These are phyloP conservation scores for Amiota minor DNA, from an alignment of 2,888 invertebrate genomes.

Conservation along the genomic window DNA sequence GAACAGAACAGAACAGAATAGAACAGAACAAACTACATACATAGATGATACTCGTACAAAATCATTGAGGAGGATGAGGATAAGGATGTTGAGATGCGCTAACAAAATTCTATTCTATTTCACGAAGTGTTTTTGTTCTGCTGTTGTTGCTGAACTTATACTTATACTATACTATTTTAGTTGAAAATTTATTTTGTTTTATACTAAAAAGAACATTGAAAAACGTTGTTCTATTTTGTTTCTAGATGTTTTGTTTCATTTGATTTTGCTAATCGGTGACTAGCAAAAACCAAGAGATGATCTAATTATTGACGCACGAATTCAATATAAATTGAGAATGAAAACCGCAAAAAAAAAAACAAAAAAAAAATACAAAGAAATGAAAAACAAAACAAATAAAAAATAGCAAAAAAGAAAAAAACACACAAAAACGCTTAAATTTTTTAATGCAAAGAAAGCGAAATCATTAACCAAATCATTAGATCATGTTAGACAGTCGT, in stretches of 20 bases:
- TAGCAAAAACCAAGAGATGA: slow-evolving; percentile 12
- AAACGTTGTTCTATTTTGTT: too few species aligned
- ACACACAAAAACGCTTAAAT: not conserved
- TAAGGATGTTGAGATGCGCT: too few species aligned
- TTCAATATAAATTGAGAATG: not conserved
- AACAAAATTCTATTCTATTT: too few species aligned
- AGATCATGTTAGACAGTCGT: not conserved
- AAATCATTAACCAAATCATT: not conserved
- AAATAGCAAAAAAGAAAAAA: slow-evolving; percentile 63
- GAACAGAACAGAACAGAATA: not conserved
- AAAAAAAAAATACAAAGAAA: slow-evolving; percentile 27
- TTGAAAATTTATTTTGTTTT: not conserved
- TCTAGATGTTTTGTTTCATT: not conserved
- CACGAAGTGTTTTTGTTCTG: too few species aligned
- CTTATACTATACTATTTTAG: not conserved
- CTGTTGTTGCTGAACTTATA: not conserved
- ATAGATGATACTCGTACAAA: too few species aligned
- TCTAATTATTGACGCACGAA: slow-evolving; percentile 21
- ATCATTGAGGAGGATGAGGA: too few species aligned
- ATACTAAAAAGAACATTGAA: not conserved
- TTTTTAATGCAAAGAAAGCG: too few species aligned
- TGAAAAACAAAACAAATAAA: slow-evolving; percentile 59
- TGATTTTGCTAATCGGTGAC: not conserved
- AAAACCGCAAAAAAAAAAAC: slow-evolving; percentile 1
- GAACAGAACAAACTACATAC: not conserved